These are phyloP conservation scores for Diabrotica undecimpunctata DNA, from an alignment of 1,140 invertebrate species.

Conservation along the genomic window DNA sequence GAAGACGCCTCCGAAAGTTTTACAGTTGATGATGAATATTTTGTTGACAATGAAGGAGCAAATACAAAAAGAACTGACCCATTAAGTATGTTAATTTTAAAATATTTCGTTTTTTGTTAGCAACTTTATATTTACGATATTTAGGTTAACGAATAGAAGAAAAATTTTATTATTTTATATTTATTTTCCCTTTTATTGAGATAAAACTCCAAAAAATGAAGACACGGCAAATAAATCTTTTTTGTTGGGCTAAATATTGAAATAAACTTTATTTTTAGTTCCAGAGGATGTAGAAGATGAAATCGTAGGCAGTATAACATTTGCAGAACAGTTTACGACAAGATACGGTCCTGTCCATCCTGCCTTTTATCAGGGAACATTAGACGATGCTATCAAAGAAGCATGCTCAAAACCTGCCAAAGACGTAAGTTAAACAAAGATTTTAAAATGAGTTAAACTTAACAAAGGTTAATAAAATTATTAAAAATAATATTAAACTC, in stretches of 20 bases:
- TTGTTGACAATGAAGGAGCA: conserved; percentile 65
- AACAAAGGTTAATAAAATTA: too few species aligned
- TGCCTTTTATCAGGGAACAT: conserved; percentile 83
- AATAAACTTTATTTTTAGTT: conserved; percentile 57
- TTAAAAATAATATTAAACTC: too few species aligned
- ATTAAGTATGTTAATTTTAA: conserved; percentile 63
- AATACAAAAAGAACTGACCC: conserved; percentile 67
- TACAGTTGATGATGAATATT: conserved; percentile 81
- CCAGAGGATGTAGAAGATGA: conserved; percentile 83
- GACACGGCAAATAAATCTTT: too few species aligned
- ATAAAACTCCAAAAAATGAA: too few species aligned
- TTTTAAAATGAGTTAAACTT: neutral
- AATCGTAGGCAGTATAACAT: conserved; percentile 78
- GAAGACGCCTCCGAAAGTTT: conserved; percentile 78
- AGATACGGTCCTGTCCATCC: conserved; percentile 81
- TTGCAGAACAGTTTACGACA: conserved; percentile 77
- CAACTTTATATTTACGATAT: neutral
- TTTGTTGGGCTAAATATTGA: too few species aligned
- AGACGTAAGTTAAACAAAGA: conserved; percentile 62
- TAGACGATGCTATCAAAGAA: conserved; percentile 86
- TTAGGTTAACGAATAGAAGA: neutral
- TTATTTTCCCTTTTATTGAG: neutral
- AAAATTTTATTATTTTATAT: neutral
- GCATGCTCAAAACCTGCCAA: conserved; percentile 81
- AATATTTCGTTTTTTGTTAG: too few species aligned